These are phyloP conservation scores for Hypotaenidia philippensis DNA, from an alignment of 2,797 vertebrate genomes.

Conservation along the genomic window DNA sequence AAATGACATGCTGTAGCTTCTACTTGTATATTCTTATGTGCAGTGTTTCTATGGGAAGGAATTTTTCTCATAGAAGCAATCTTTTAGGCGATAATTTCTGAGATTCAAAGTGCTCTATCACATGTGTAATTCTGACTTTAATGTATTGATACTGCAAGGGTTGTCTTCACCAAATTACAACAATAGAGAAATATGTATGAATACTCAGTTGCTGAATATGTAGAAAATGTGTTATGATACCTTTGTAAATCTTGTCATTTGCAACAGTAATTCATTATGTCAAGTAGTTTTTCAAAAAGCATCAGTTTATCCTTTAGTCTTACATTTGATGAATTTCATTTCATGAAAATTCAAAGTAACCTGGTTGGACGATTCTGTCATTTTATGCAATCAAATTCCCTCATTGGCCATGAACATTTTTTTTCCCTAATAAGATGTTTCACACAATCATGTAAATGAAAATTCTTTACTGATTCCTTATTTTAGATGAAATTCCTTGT, in stretches of 20 bases:
- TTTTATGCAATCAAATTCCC: background rate
- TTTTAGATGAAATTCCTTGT: background rate
- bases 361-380: background rate
- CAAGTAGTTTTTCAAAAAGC: background rate
- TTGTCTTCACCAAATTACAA: background rate
- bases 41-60: background rate
- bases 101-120: background rate
- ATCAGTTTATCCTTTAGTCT: background rate
- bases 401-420: background rate
- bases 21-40: background rate
- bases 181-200: background rate
- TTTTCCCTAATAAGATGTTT: background rate
- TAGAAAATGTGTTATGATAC: background rate
- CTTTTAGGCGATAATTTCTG: background rate
- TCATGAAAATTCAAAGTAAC: background rate
- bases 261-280: background rate
- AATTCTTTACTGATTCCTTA: background rate
- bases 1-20: background rate
- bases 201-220: background rate
- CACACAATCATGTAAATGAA: background rate
- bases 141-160: background rate
- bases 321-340: rapidly evolving
- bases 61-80: background rate
- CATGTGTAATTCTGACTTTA: background rate
- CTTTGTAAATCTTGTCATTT: background rate